phyloP scores from a whole-genome alignment of 2,113 vertebrate genomes.

The Calonectris borealis region DNA sequence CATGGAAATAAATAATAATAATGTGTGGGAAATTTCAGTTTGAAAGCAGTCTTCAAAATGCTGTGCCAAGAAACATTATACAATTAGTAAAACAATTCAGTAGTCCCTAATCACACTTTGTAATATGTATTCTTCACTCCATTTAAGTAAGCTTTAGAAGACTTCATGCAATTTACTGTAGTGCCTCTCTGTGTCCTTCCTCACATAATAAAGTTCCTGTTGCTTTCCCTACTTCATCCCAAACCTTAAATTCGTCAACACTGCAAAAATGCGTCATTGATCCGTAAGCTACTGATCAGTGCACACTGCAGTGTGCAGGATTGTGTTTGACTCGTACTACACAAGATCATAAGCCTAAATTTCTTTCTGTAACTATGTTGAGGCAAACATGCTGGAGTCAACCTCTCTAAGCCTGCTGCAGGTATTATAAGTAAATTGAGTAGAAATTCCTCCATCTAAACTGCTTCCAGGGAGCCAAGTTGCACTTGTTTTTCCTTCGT shows the following conservation, averaged over 20 bases:
- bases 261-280: background rate
- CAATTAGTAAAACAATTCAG: background rate
- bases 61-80: background rate
- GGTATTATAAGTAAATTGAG: background rate
- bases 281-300: background rate
- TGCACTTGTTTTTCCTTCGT: background rate
- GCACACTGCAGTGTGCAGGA: background rate
- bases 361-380: background rate
- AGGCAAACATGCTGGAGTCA: background rate
- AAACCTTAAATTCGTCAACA: background rate
- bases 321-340: background rate
- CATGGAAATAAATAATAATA: background rate
- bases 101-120: background rate
- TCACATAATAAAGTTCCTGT: background rate
- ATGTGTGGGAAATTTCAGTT: background rate
- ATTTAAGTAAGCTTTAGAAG: background rate
- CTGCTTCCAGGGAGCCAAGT: background rate
- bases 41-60: conserved; percentile 27
- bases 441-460: background rate
- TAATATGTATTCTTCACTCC: background rate
- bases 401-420: background rate
- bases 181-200: background rate
- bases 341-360: background rate
- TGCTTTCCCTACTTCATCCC: background rate
- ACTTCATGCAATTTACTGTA: background rate